A percentile compares a stretch with the other conserved stretches of the same genome.
phyloP scores from a whole-genome alignment of 2,113 vertebrate species.

The Apteryx owenii region DNA sequence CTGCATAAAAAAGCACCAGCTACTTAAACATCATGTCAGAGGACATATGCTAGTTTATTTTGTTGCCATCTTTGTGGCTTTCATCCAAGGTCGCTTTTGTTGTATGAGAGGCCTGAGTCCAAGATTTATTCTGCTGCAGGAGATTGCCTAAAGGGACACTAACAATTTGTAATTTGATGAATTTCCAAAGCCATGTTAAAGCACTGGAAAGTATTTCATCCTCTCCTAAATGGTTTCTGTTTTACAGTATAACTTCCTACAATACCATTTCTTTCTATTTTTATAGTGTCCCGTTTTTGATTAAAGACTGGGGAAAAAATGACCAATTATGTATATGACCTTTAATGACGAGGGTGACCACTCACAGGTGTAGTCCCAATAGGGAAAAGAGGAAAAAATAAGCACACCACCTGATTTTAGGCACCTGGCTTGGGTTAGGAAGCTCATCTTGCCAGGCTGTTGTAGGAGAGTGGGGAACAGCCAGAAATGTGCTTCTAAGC shows the following conservation, averaged over 20 bases:
- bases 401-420: background rate
- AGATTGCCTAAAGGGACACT: background rate
- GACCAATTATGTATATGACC: background rate
- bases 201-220: background rate
- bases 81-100: background rate
- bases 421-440: background rate
- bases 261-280: background rate
- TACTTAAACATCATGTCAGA: background rate
- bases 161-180: background rate
- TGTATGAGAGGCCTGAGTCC: background rate
- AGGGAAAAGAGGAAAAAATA: background rate
- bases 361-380: background rate
- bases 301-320: background rate
- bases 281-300: background rate
- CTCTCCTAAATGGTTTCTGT: background rate
- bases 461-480: background rate
- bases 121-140: background rate
- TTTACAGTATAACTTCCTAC: background rate
- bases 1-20: background rate
- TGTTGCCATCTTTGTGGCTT: constrained; percentile 24
- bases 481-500: background rate
- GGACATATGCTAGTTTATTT: background rate
- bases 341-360: background rate
- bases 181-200: background rate
- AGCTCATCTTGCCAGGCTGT: background rate